phyloP scores from a whole-genome alignment of 2,113 vertebrate genomes.

The Azemiops feae region DNA sequence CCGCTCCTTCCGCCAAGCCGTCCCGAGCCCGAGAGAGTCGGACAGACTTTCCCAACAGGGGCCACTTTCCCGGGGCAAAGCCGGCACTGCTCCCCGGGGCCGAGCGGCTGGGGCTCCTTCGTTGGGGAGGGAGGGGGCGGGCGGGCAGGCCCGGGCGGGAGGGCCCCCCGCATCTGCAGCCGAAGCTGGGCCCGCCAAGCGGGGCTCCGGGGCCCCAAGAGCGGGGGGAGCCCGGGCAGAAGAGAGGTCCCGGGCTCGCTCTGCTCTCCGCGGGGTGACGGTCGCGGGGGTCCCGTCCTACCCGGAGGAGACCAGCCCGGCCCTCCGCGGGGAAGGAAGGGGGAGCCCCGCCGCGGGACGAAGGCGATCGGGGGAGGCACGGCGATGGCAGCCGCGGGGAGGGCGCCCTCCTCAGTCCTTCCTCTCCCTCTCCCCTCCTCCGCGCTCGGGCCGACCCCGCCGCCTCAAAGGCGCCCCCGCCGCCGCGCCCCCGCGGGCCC shows the following conservation, averaged over 20 bases:
- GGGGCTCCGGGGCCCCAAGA: not conserved
- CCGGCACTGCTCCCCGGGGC: not conserved
- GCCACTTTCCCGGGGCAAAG: not conserved
- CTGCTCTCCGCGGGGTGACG: not conserved
- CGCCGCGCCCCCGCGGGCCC: not conserved
- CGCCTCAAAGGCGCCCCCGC: not conserved
- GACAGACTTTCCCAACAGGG: not conserved
- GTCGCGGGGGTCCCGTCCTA: too few relatives aligned
- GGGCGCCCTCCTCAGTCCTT: not conserved
- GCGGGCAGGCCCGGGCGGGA: too few relatives aligned
- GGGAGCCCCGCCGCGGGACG: not conserved
- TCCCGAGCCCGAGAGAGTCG: not conserved
- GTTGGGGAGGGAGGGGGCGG: not conserved
- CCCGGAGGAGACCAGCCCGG: not conserved
- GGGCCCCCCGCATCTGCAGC: not conserved
- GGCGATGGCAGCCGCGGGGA: not conserved
- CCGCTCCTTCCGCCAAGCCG: not conserved
- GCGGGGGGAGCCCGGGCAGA: not conserved
- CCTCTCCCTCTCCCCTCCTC: not conserved
- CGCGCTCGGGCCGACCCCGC: not conserved
- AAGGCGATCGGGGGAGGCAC: not conserved
- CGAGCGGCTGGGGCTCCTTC: not conserved
- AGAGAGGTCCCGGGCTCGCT: not conserved
- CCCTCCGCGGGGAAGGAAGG: not conserved
- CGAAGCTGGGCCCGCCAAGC: not conserved